Evolutionary conservation across 2,888 invertebrate genomes (phyloP).

Genomic region (Acleris cristana): DNA sequence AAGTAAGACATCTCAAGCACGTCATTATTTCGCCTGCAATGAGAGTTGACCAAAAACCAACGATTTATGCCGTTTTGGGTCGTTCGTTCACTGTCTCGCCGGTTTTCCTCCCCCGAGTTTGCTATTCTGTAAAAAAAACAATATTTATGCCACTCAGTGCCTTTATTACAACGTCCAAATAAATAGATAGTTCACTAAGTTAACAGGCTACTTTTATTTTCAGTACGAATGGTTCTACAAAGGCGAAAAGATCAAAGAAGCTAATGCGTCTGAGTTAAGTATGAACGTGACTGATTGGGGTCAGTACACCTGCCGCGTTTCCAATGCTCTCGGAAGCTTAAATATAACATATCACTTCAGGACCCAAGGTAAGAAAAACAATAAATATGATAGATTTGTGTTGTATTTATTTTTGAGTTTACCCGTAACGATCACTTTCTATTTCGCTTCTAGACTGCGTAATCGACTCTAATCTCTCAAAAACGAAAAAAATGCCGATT

Average conservation of each 20-base stretch:
- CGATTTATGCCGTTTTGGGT: no score
- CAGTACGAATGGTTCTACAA: slow-evolving; percentile 27
- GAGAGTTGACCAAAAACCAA: no score
- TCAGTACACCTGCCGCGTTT: slow-evolving; percentile 13
- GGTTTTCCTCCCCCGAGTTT: no score
- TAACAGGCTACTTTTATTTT: neutral
- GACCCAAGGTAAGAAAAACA: neutral
- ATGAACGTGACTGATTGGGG: slow-evolving; percentile 8
- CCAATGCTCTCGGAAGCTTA: slow-evolving; percentile 22
- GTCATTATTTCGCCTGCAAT: no score
- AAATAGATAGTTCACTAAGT: no score
- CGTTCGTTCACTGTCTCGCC: no score
- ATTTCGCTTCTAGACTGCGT: slow-evolving; percentile 21
- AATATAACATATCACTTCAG: slow-evolving; percentile 11
- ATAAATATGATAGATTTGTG: no score
- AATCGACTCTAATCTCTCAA: slow-evolving; percentile 12
- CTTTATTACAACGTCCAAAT: no score
- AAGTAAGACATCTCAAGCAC: no score
- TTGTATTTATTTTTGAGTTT: neutral
- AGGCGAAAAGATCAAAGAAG: slow-evolving; percentile 10
- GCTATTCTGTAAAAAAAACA: no score
- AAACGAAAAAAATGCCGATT: slow-evolving; percentile 13
- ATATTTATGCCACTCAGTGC: no score
- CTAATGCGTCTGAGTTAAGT: neutral
- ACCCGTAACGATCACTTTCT: neutral